Base-by-base conservation (phyloP, 1,140 invertebrate species). In the Calephelis virginiensis region DNA sequence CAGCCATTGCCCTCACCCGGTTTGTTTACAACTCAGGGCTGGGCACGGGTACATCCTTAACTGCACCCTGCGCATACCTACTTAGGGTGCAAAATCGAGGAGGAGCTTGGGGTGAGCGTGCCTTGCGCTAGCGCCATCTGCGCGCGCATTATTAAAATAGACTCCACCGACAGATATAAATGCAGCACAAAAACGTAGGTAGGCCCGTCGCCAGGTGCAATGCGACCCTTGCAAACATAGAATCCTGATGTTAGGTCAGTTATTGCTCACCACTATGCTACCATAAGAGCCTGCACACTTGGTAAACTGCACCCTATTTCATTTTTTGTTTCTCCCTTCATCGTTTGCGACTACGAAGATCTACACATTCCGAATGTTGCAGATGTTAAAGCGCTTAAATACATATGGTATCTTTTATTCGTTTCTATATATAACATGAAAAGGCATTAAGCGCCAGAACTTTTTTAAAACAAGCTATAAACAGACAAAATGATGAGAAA, bases 1-100 rank as follows among this genome's bases (percentile, higher is more conserved):
- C 85, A 87, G 85, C 81, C 86, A 87, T 90, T 87, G 85, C 85
- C 85, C 87, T 88, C 87, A 71, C 81, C 81, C 81, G 85, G 86
- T 90, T 89, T 90, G 87, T 90, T 90, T 90, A 90, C 87, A 90
- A 88, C 74, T 85, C 73, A 60, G 71, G 70, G 69, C 72, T 63
- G 72, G 75, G 69, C 66, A 64, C 53, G 69, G 71, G 64, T 61
- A 69, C 77, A 66, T 37, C 60, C 70, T 69, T 72, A 76, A 75
- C 66, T 85, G 81, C 77, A 79, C 85, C 81, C 79, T 86, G 72
- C 67, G 74, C 69, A 17, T n/a, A 53, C 66, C 38, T 14, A 61
- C 14, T 70, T 82, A 84, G 76, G 82, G 85, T 80, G 75, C 72
- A 86, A 62, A 81, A 74, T 87, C 64, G 76, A 56, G 38, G 43